Evolutionary conservation across 2,113 vertebrate genomes (phyloP), one percentile per base, ranked within the genome.

Genomic region (Carassius gibelio): DNA sequence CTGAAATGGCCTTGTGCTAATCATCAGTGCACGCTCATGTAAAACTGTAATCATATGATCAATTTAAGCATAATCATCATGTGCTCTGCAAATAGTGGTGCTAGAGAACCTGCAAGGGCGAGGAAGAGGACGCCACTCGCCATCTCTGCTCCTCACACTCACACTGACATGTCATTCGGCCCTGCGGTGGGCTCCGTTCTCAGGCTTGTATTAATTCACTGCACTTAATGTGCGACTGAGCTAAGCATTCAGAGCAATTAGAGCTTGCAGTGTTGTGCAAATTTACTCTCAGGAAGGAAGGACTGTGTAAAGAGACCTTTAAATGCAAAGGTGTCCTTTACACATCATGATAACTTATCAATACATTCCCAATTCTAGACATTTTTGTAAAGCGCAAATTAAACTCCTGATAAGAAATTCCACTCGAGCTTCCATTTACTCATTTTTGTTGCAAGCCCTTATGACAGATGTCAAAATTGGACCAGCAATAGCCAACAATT

Each of bases 141-240:
- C 68, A 62, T 84, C 59, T 71, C 72, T 72, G 85, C 82, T 84
- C 42, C 64, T 75, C 66, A 26, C 81, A 76, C 81, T 71, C 72
- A 78, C 66, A 50, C 45, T 84, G 45, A 72, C 83, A 83, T 78
- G 71, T 76, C 64, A 71, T 50, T 34, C 75, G 81, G 23, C 76
- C 68, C 86, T 75, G 75, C 61, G 83, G 82, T 75, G 21, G 52
- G 68, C 48, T 66, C 61, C 26, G 55, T 85, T 87, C 77, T 74
- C 57, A 57, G 81, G 55, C 50, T 26, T 19, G 52, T 86, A 61
- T 78, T 89, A 83, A 89, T 87, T 88, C 84, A 82, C 42, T 59
- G 77, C 66, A 81, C 59, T 90, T 89, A 86, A 89, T 88, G 83
- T 86, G 84, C 62, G 82, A 84, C 76, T 82, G 80, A 87, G 85